Base-by-base conservation (phyloP, 2,888 invertebrate species). In the Thecophora atra region DNA sequence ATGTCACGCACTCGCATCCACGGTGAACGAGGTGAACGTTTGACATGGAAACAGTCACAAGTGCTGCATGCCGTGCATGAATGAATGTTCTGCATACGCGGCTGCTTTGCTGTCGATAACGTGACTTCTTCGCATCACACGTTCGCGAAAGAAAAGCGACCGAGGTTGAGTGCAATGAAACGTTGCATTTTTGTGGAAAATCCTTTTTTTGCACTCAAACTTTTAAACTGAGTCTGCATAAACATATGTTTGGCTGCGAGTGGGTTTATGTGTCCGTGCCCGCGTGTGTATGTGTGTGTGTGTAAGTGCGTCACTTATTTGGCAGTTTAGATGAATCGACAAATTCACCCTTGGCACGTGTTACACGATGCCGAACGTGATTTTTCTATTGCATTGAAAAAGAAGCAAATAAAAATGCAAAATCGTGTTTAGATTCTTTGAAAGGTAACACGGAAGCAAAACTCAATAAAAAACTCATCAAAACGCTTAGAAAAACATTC, bases 271-370 rank as follows among this genome's bases (percentile, higher is more conserved):
- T 44, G 58, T 28, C 28, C 28, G 4, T 58, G 58, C n/a, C 15
- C 11, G 5, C 28, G 58, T 28, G 58, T 28, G 26, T 28, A 28
- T 58, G 6, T 63, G 63, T 19, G 21, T 44, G 15, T 64, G 24
- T 64, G 13, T 44, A 21, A 26, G 47, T 47, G 44, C 19, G 24
- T 24, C 64, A 64, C 64, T 64, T 64, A 44, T 54, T 17, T 52
- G 67, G 52, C 67, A 37, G 67, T 52, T 62, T 67, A 52, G 19
- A 19, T 37, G 44, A 19, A n/a, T 28, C 37, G 64, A 64, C 64
- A 64, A 47, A 64, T 64, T 64, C 47, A 47, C 67, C 54, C 54
- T 67, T 37, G 67, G 54, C 56, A 54, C 67, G 67, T 67, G 30
- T 56, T 67, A 28, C 67, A 19, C 30, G 67, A 24, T 52, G 54